These are phyloP conservation scores for Pseudochaenichthys georgianus DNA, from an alignment of 2,797 vertebrate species.

Conservation along the genomic window DNA sequence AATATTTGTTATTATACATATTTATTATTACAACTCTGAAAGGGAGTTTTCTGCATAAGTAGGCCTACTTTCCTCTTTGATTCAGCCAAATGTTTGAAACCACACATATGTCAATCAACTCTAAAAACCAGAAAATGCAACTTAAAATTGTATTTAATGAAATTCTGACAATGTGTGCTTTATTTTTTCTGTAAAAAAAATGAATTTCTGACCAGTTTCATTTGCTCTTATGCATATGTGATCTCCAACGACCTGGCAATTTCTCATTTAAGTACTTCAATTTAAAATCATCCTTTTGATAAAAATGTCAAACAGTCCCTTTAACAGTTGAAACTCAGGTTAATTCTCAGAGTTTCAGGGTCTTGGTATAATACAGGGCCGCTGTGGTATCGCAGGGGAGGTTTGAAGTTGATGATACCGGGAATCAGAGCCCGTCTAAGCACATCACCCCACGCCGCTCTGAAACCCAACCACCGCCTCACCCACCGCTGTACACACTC, in stretches of 20 bases:
- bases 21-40: not conserved
- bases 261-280: conserved; percentile 12
- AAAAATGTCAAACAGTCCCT: conserved; percentile 62
- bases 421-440: conserved; percentile 68
- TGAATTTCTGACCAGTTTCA: not conserved
- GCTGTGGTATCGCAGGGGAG: conserved; percentile 82
- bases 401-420: conserved; percentile 74
- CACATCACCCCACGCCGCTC: conserved; percentile 71
- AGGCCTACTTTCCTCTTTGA: not conserved
- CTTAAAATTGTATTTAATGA: not conserved
- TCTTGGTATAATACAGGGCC: conserved; percentile 79
- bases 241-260: not conserved
- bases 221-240: not conserved
- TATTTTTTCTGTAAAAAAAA: not conserved
- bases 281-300: conserved; percentile 23
- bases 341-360: conserved; percentile 62
- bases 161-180: not conserved
- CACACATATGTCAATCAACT: not conserved
- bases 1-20: not conserved
- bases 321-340: conserved; percentile 43
- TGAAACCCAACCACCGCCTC: conserved; percentile 78
- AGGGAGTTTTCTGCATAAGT: not conserved
- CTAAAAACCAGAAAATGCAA: no score
- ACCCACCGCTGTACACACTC: conserved; percentile 78
- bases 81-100: not conserved